phyloP scores from a whole-genome alignment of 1,140 invertebrate genomes.

The Armadillidium nasatum region DNA sequence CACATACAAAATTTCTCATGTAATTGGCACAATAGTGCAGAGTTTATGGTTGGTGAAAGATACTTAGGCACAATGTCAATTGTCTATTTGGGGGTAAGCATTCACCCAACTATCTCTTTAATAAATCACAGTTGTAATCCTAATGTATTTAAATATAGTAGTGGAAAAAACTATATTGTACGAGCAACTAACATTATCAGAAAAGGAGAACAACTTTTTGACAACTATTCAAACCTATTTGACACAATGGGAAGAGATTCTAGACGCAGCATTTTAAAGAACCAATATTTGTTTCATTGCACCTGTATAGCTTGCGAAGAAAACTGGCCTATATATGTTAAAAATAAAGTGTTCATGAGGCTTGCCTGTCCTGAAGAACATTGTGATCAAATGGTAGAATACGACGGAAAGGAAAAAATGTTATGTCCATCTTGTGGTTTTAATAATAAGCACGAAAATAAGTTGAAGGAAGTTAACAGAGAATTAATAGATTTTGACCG shows the following conservation, averaged over 20 bases:
- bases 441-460: background rate
- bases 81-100: conserved; percentile 57
- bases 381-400: background rate
- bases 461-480: background rate
- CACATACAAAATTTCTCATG: conserved; percentile 59
- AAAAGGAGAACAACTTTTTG: conserved; percentile 57
- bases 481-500: background rate
- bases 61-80: conserved; percentile 47
- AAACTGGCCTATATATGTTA: conserved; percentile 54
- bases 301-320: conserved; percentile 55
- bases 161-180: conserved; percentile 52
- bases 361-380: background rate
- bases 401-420: background rate
- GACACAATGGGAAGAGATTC: conserved; percentile 47
- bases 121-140: conserved; percentile 62
- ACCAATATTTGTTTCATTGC: conserved; percentile 60
- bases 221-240: conserved; percentile 61
- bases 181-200: conserved; percentile 52
- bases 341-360: background rate
- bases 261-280: conserved; percentile 45
- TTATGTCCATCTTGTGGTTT: background rate
- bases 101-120: conserved; percentile 59
- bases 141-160: conserved; percentile 56
- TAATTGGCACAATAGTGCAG: conserved; percentile 62
- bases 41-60: conserved; percentile 50